phyloP scores from a whole-genome alignment of 2,113 vertebrate species.

The Chaetorhynchus papuensis region DNA sequence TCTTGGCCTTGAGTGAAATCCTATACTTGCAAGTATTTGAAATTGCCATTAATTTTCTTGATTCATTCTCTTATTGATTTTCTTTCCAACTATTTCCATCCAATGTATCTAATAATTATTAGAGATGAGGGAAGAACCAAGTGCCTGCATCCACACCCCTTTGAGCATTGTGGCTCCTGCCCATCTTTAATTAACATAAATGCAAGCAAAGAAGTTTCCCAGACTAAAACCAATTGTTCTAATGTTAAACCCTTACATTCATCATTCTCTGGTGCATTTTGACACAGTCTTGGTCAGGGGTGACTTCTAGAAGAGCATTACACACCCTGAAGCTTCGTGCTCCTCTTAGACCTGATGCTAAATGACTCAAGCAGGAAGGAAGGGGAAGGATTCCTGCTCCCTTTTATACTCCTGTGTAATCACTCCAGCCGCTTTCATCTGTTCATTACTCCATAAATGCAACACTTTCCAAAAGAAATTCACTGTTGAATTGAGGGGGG shows the following conservation, averaged over 20 bases:
- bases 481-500: constrained; percentile 1
- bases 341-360: neutral
- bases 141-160: neutral
- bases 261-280: neutral
- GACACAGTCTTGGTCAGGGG: neutral
- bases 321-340: neutral
- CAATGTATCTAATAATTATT: constrained; percentile 37
- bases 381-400: neutral
- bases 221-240: neutral
- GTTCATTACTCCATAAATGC: constrained; percentile 30
- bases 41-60: constrained; percentile 58
- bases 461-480: constrained; percentile 37
- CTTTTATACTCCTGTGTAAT: constrained; percentile 2
- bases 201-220: neutral
- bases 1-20: constrained; percentile 40
- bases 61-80: constrained; percentile 61
- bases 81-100: constrained; percentile 34
- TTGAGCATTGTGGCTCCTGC: neutral
- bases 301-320: neutral
- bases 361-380: neutral
- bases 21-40: constrained; percentile 42
- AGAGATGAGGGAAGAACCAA: constrained; percentile 6
- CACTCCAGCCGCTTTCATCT: constrained; percentile 22
- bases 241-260: neutral
- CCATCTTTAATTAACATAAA: constrained; percentile 12